Base-by-base conservation (phyloP, 2,888 invertebrate genomes). In the Rhingia campestris region DNA sequence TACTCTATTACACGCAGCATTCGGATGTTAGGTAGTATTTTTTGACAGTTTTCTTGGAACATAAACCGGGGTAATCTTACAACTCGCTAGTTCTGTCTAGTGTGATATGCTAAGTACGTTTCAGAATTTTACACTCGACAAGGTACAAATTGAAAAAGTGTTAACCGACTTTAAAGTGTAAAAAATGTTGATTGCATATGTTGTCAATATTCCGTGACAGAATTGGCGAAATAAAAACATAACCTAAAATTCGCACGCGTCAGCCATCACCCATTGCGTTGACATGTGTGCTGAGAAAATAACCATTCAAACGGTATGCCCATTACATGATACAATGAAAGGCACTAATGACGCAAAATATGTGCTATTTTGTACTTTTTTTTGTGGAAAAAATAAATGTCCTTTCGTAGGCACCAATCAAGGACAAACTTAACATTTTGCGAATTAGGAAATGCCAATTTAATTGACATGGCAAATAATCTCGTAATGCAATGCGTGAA, bases 311-410 rank as follows among this genome's bases (percentile, higher is more conserved):
- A 30, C n/a, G 1, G 39, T 6, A 12, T n/a, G n/a, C 12, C 22
- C 45, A 47, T 61, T 61, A 45, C 61, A 35, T 61, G 22, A 61
- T 35, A 61, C 61, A 45, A 45, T 10, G 14, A 6, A 32, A 43
- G 0, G 12, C 33, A 45, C 33, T 45, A 33, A 61, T 61, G 45
- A 10, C 12, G 9, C 45, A 7, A 10, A 10, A 14, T 58, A 22
- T 58, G 58, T 32, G 12, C 4, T 22, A 22, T 22, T 22, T 22
- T 22, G 47, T 45, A n/a, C n/a, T 45, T n/a, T 12, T n/a, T 10
- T 32, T 41, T n/a, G 5, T 12, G n/a, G 6, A 5, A 32, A 22
- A 35, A 35, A 56, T 3, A 1, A 58, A n/a, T 33, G 51, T 51
- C 51, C 51, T 51, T n/a, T 33, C n/a, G 22, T 22, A 22, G 22